phyloP scores from a whole-genome alignment of 2,797 vertebrate genomes.

The Paratrypauchen microcephalus region DNA sequence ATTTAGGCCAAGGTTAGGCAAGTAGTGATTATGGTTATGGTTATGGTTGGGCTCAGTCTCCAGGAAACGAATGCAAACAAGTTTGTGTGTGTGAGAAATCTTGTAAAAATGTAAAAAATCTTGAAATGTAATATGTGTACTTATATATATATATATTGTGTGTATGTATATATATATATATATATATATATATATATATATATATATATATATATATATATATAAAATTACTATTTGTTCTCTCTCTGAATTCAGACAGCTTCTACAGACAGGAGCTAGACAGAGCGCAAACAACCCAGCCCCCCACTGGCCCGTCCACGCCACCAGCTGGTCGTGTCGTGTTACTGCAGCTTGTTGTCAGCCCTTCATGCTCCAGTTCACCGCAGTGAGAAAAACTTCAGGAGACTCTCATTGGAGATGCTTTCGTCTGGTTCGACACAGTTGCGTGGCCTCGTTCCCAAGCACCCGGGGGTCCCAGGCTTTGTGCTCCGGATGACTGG shows the following conservation, averaged over 20 bases:
- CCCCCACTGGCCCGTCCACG: constrained; percentile 22
- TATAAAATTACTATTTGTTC: neutral
- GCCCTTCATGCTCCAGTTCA: constrained; percentile 71
- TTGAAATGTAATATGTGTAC: too few species aligned
- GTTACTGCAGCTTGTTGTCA: constrained; percentile 64
- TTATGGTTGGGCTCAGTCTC: neutral
- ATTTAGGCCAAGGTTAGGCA: neutral
- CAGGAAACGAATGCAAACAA: too few species aligned
- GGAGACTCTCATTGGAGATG: constrained; percentile 57
- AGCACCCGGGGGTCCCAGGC: constrained; percentile 38
- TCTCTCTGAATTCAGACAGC: constrained; percentile 33
- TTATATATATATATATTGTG: too few species aligned
- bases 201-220: too few species aligned
- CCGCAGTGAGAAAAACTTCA: constrained; percentile 49
- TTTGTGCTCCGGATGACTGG: constrained; percentile 23
- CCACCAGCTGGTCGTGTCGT: constrained; percentile 54
- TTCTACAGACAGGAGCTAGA: constrained; percentile 58
- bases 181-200: too few species aligned
- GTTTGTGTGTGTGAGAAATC: too few species aligned
- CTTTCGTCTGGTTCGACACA: constrained; percentile 58
- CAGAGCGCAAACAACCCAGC: constrained; percentile 3
- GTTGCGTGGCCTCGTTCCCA: constrained; percentile 68
- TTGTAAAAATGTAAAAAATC: too few species aligned
- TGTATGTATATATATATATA: too few species aligned
- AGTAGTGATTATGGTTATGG: neutral